Percentiles rank a stretch among this genome's conserved stretches.
phyloP scores from a whole-genome alignment of 2,113 vertebrate species.

The Melanocharis versteri region DNA sequence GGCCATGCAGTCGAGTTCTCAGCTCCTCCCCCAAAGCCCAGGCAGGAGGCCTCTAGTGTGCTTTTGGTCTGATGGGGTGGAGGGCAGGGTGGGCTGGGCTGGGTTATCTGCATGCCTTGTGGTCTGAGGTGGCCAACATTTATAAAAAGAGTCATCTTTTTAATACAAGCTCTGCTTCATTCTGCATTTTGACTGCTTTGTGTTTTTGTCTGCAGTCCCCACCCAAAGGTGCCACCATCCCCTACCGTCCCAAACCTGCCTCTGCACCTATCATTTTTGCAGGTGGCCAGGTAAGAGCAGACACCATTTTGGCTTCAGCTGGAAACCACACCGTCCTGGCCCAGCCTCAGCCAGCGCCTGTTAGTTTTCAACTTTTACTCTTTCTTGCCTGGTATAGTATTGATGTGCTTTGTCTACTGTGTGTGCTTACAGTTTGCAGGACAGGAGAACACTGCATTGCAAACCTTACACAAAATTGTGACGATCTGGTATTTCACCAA shows the following conservation, averaged over 20 bases:
- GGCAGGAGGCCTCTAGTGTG: rapidly evolving
- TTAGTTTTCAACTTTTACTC: conserved; percentile 78
- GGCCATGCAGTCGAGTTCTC: rapidly evolving
- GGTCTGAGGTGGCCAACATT: background rate
- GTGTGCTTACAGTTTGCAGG: background rate
- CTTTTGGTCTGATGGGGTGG: background rate
- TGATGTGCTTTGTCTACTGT: conserved; percentile 18
- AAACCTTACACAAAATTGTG: background rate
- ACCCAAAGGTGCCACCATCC: conserved; percentile 91
- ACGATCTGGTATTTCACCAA: background rate
- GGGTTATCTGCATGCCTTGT: background rate
- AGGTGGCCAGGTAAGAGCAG: conserved; percentile 80
- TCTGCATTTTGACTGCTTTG: conserved; percentile 31
- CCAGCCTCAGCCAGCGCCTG: conserved; percentile 83
- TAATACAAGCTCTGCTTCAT: background rate
- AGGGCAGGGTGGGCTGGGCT: background rate
- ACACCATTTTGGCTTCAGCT: conserved; percentile 78
- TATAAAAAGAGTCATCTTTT: background rate
- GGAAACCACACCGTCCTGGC: conserved; percentile 86
- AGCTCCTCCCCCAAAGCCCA: background rate
- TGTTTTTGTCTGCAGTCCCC: conserved; percentile 81
- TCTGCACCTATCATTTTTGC: conserved; percentile 80
- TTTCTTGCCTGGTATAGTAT: conserved; percentile 72
- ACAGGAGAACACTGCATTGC: conserved; percentile 26
- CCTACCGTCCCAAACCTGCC: conserved; percentile 87